Evolutionary conservation across 2,797 vertebrate species (phyloP).

Genomic region (Tapirus indicus): DNA sequence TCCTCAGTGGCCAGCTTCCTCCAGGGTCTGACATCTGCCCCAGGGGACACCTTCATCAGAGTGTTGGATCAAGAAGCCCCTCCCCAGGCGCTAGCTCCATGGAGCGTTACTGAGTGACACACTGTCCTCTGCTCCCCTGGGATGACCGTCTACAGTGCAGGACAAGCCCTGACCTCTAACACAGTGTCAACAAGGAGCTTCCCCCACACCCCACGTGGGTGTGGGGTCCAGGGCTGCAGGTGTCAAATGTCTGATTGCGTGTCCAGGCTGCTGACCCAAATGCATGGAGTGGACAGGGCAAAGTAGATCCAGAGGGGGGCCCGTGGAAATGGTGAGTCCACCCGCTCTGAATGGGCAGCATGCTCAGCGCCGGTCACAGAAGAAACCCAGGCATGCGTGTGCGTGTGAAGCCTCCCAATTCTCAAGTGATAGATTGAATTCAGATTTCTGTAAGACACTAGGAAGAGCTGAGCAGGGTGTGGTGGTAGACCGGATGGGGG

Average conservation of each 20-base stretch:
- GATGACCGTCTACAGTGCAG: neutral
- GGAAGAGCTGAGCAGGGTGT: neutral
- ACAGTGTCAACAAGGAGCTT: neutral
- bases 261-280: neutral
- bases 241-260: neutral
- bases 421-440: neutral
- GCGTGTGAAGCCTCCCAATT: neutral
- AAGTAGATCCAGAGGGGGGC: rapidly evolving
- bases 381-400: neutral
- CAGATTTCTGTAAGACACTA: neutral
- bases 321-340: too few species aligned
- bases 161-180: neutral
- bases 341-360: neutral
- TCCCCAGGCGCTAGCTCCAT: neutral
- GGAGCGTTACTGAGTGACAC: too few species aligned
- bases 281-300: neutral
- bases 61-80: neutral
- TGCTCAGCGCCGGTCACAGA: neutral
- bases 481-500: too few species aligned
- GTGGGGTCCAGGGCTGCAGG: neutral
- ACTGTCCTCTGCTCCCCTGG: neutral
- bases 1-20: neutral
- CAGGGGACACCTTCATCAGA: neutral
- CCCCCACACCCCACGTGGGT: neutral
- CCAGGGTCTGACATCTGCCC: neutral